Percentiles rank a stretch among this genome's conserved stretches.
These are phyloP conservation scores for Enteromius viviparus DNA, from an alignment of 2,797 vertebrate species.

Conservation along the genomic window DNA sequence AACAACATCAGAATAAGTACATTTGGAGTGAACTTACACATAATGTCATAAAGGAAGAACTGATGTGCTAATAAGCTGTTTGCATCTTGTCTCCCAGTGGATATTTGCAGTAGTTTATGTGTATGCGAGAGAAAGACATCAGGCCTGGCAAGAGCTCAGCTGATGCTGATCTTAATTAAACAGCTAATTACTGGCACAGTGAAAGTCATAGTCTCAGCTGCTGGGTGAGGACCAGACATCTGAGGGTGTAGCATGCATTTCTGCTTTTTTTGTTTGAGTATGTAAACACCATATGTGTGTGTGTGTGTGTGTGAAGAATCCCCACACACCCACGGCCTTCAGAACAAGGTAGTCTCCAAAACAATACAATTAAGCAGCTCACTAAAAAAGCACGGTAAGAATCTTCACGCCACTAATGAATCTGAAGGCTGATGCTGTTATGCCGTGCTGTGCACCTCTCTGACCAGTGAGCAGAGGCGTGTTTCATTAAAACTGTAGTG, in stretches of 20 bases:
- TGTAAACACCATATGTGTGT: neutral
- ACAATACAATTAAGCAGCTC: constrained; percentile 39
- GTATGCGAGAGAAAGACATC: constrained; percentile 58
- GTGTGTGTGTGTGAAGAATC: neutral
- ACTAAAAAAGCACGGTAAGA: constrained; percentile 30
- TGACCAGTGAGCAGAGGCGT: neutral
- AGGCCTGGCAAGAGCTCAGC: constrained; percentile 68
- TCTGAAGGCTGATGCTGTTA: constrained; percentile 32
- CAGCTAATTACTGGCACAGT: constrained; percentile 80
- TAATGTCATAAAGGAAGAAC: neutral
- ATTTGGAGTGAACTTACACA: neutral
- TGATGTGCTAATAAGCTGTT: constrained; percentile 66
- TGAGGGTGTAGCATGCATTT: neutral
- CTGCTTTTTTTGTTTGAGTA: constrained; percentile 11
- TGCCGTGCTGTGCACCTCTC: constrained; percentile 1
- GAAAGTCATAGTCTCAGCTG: constrained; percentile 76
- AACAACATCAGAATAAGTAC: neutral
- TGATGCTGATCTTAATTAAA: constrained; percentile 84
- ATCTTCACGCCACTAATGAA: constrained; percentile 33
- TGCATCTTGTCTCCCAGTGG: constrained; percentile 54
- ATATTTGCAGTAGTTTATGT: constrained; percentile 65
- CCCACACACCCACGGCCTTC: neutral
- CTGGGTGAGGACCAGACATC: constrained; percentile 43
- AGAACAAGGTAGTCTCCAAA: constrained; percentile 31
- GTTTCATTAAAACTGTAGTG: constrained; percentile 30